A percentile compares a stretch with the other conserved stretches of the same genome.
phyloP scores from a whole-genome alignment of 2,797 vertebrate species.

The Myotis myotis region DNA sequence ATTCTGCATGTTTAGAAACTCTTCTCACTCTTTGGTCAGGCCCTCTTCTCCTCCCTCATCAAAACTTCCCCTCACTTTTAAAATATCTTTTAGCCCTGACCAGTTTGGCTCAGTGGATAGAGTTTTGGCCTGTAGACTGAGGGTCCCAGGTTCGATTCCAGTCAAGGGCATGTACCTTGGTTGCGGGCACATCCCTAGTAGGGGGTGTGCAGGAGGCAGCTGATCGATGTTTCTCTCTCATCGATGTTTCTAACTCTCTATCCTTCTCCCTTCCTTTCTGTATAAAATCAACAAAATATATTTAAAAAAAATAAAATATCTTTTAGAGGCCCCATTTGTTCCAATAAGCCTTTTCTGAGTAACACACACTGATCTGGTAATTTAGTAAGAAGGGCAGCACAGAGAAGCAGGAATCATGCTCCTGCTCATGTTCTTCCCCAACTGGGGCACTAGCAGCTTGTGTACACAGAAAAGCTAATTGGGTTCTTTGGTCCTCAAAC shows the following conservation, averaged over 20 bases:
- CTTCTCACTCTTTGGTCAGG: neutral
- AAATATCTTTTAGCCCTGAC: neutral
- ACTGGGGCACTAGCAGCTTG: rapidly evolving
- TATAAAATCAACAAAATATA: too few species aligned
- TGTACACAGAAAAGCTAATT: neutral
- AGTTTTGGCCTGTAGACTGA: too few species aligned
- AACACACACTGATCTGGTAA: neutral
- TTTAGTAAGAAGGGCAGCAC: neutral
- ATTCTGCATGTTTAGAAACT: neutral
- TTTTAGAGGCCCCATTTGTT: neutral
- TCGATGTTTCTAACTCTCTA: too few species aligned
- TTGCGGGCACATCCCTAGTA: too few species aligned
- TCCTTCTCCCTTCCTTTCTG: too few species aligned
- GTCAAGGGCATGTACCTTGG: too few species aligned
- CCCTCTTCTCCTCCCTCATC: neutral
- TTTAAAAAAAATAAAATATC: neutral
- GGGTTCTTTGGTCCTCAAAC: neutral
- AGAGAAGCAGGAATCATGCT: neutral
- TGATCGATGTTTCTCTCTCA: too few species aligned
- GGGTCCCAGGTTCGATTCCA: too few species aligned
- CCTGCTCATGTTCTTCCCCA: neutral
- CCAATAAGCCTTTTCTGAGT: neutral
- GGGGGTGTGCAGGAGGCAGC: too few species aligned
- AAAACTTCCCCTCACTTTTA: neutral
- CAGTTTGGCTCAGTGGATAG: too few species aligned